Conservation (phyloP, 2,888 invertebrate species). For the Drosophila nr. perissopoda region DNA sequence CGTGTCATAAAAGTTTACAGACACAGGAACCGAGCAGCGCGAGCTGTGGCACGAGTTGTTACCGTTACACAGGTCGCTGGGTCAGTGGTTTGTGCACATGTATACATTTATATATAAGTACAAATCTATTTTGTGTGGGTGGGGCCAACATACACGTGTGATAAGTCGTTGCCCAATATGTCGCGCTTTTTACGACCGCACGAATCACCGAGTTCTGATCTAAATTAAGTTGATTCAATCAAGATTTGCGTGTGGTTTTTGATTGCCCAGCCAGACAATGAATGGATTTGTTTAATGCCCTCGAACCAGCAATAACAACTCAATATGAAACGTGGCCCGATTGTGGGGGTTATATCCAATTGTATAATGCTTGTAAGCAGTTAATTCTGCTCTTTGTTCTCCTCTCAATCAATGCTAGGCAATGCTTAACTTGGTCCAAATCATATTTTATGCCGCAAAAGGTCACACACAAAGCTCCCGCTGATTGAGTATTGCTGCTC, state of each 20-base stretch:
- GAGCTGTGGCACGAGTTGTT: slow-evolving; percentile 57
- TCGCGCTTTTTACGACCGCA: slow-evolving; percentile 78
- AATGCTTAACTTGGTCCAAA: slow-evolving; percentile 30
- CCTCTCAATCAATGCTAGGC: slow-evolving; percentile 16
- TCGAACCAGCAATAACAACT: slow-evolving; percentile 58
- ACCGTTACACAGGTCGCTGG: slow-evolving; percentile 59
- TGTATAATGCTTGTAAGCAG: slow-evolving; percentile 58
- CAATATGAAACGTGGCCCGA: slow-evolving; percentile 74
- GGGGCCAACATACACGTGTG: slow-evolving; percentile 62
- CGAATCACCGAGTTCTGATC: slow-evolving; percentile 76
- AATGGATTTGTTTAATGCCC: slow-evolving; percentile 77
- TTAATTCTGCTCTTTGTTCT: slow-evolving; percentile 49
- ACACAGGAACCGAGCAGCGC: slow-evolving; percentile 40
- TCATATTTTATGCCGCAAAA: slow-evolving; percentile 20
- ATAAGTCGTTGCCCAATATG: slow-evolving; percentile 77
- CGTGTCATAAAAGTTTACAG: slow-evolving; percentile 80
- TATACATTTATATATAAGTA: not conserved
- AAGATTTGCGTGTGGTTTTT: slow-evolving; percentile 71
- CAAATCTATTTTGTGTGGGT: slow-evolving; percentile 8
- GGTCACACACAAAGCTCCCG: slow-evolving; percentile 21
- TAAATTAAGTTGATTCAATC: slow-evolving; percentile 79
- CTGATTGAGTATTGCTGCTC: slow-evolving; percentile 19
- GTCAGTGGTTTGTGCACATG: slow-evolving; percentile 45
- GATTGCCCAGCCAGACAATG: slow-evolving; percentile 26
- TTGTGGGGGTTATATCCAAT: slow-evolving; percentile 56